Percentiles rank a stretch among this genome's conserved stretches.
Conservation (phyloP, 2,888 invertebrate species). For the Temnothorax unifasciatus region DNA sequence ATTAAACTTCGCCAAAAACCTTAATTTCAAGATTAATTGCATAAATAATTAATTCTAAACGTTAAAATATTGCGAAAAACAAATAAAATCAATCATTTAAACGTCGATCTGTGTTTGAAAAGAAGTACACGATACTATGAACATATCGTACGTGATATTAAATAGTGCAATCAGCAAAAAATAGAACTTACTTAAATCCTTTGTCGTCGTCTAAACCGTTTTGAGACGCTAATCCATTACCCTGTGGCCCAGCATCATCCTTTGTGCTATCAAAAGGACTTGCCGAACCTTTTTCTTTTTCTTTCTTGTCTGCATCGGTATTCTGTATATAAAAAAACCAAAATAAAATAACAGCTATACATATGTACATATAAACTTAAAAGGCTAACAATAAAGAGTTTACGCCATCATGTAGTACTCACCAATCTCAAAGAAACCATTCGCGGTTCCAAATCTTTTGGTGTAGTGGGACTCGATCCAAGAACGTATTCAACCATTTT, state of each 20-base stretch:
- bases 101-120: background rate
- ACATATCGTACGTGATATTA: background rate
- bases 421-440: conserved; percentile 86
- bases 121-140: background rate
- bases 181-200: conserved; percentile 93
- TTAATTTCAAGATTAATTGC: conserved; percentile 5
- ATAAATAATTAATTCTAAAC: background rate
- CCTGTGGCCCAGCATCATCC: conserved; percentile 87
- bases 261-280: conserved; percentile 88
- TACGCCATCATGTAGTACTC: conserved; percentile 59
- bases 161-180: background rate
- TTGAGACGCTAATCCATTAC: conserved; percentile 87
- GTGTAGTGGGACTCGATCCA: conserved; percentile 94
- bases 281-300: conserved; percentile 88
- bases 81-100: background rate
- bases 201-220: conserved; percentile 95
- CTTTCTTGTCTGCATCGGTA: conserved; percentile 85
- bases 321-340: conserved; percentile 76
- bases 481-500: conserved; percentile 99
- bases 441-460: conserved; percentile 84
- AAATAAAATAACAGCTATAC: conserved; percentile 5
- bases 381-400: background rate
- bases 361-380: background rate
- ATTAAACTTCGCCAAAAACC: background rate
- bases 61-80: background rate